phyloP scores from a whole-genome alignment of 1,140 invertebrate genomes.

The Drosophila parabipectinata region DNA sequence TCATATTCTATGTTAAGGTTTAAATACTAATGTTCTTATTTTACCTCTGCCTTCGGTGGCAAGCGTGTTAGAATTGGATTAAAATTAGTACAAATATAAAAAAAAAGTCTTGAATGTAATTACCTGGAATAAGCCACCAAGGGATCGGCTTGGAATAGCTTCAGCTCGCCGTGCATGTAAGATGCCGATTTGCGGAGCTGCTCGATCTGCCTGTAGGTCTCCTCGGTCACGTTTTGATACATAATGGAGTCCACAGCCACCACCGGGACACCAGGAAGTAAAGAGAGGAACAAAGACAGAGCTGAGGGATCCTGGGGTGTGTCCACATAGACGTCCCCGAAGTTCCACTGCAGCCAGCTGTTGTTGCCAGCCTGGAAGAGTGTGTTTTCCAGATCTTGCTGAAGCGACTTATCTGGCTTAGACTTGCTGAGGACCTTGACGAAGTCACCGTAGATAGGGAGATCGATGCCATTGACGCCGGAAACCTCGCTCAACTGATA shows the following conservation, averaged over 20 bases:
- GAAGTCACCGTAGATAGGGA: slow-evolving; percentile 74
- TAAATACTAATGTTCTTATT: neutral
- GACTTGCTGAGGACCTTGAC: slow-evolving; percentile 49
- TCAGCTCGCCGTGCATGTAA: slow-evolving; percentile 86
- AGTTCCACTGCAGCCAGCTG: slow-evolving; percentile 82
- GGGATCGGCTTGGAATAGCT: slow-evolving; percentile 84
- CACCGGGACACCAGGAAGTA: slow-evolving; percentile 90
- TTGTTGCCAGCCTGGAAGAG: slow-evolving; percentile 39
- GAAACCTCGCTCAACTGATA: slow-evolving; percentile 48
- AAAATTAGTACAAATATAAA: slow-evolving; percentile 2
- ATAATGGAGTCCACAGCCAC: slow-evolving; percentile 86
- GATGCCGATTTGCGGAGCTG: slow-evolving; percentile 84
- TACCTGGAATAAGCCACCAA: slow-evolving; percentile 88
- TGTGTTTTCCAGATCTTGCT: slow-evolving; percentile 48
- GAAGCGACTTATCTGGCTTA: slow-evolving; percentile 38
- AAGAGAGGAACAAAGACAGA: slow-evolving; percentile 88
- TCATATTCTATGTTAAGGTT: no score
- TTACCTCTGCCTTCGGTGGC: slow-evolving; percentile 55
- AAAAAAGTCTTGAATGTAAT: slow-evolving; percentile 1
- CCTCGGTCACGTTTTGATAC: slow-evolving; percentile 56
- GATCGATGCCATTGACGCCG: slow-evolving; percentile 62
- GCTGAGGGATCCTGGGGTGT: slow-evolving; percentile 65
- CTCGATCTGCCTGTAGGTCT: slow-evolving; percentile 79
- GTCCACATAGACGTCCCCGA: slow-evolving; percentile 52
- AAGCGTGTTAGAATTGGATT: slow-evolving; percentile 35